A percentile compares a stretch with the other conserved stretches of the same genome.
These are phyloP conservation scores for Colinus virginianus DNA, from an alignment of 2,113 vertebrate species.

Conservation along the genomic window DNA sequence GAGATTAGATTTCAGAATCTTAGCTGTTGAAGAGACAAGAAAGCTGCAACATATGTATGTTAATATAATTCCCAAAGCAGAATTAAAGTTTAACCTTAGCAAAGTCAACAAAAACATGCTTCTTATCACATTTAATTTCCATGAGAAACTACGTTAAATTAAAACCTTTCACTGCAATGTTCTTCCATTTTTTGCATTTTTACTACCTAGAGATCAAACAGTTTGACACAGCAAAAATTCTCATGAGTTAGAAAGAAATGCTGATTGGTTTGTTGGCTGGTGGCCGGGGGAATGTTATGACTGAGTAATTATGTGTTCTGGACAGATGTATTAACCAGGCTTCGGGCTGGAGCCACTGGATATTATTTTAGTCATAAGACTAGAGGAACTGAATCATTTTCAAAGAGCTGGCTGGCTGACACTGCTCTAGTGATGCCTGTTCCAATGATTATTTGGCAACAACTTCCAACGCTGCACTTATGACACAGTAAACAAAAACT, in stretches of 20 bases:
- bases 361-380: slow-evolving; percentile 90
- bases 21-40: slow-evolving; percentile 10
- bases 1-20: not conserved
- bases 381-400: slow-evolving; percentile 84
- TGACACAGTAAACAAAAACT: slow-evolving; percentile 85
- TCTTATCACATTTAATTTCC: slow-evolving; percentile 81
- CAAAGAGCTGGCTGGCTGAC: slow-evolving; percentile 82
- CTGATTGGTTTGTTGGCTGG: slow-evolving; percentile 87
- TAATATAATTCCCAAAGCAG: not conserved
- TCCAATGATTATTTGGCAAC: slow-evolving; percentile 82
- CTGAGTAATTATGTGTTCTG: slow-evolving; percentile 90
- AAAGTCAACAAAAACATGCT: slow-evolving; percentile 77
- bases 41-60: slow-evolving; percentile 5
- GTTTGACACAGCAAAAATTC: slow-evolving; percentile 89
- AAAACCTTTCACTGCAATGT: slow-evolving; percentile 79
- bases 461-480: slow-evolving; percentile 82
- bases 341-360: slow-evolving; percentile 91
- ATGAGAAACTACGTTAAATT: slow-evolving; percentile 81
- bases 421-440: slow-evolving; percentile 78
- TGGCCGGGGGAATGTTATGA: slow-evolving; percentile 90
- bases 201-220: slow-evolving; percentile 89
- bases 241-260: slow-evolving; percentile 81
- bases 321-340: slow-evolving; percentile 96
- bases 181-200: slow-evolving; percentile 81
- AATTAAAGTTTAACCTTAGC: slow-evolving; percentile 60